A percentile compares a stretch with the other conserved stretches of the same genome.
Conservation (phyloP, 2,888 invertebrate species). For the Ichneumoninae sp. region DNA sequence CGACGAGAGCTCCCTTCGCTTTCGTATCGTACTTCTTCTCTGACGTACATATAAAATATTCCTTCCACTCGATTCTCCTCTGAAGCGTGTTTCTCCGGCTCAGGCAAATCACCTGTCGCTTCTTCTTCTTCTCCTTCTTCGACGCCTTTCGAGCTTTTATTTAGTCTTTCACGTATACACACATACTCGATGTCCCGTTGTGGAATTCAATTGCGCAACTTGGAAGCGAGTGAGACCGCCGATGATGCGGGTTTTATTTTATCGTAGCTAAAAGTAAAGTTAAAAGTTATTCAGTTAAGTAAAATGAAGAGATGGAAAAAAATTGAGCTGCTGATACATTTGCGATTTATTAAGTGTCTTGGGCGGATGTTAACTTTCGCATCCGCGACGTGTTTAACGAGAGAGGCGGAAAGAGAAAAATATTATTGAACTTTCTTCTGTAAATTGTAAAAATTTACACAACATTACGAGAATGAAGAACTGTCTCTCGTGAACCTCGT, state of each 20-base stretch:
- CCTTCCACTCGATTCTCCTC: background rate
- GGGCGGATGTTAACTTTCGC: too few species aligned
- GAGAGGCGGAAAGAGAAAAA: background rate
- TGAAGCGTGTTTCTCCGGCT: constrained; percentile 47
- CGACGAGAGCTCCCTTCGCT: constrained; percentile 50
- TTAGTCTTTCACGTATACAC: background rate
- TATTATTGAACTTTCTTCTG: constrained; percentile 5
- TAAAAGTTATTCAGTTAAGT: background rate
- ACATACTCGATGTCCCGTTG: constrained; percentile 7
- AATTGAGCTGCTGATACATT: too few species aligned
- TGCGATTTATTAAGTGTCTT: too few species aligned
- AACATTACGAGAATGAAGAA: constrained; percentile 21
- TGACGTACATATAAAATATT: constrained; percentile 1
- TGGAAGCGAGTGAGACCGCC: constrained; percentile 11
- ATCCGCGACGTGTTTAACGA: background rate
- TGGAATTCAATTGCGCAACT: constrained; percentile 67
- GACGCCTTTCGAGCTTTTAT: constrained; percentile 40
- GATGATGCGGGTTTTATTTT: constrained; percentile 4
- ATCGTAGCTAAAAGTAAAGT: background rate
- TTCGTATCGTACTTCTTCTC: constrained; percentile 25
- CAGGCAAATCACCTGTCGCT: constrained; percentile 67
- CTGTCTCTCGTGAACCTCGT: constrained; percentile 32
- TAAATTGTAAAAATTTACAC: background rate
- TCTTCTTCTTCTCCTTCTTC: constrained; percentile 11
- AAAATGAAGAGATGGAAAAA: too few species aligned